Base-by-base conservation (phyloP, 1,140 invertebrate genomes). In the Triops longicaudatus region DNA sequence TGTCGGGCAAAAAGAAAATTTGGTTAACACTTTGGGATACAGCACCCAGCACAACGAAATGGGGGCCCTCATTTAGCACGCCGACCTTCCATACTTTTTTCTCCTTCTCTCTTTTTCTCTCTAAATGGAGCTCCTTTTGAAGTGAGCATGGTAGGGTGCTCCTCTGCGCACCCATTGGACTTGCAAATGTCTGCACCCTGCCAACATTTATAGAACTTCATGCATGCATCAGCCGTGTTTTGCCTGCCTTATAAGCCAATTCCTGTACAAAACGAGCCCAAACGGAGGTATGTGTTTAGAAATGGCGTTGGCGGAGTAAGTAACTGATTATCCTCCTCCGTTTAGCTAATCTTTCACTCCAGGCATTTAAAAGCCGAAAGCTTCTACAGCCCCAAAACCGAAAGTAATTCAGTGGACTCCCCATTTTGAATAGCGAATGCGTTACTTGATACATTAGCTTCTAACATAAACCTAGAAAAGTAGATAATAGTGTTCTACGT, bases 11-110 rank as follows among this genome's bases (percentile, higher is more conserved):
- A 63, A 63, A 63, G 22, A 63, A 9, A 63, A 3, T 9, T 63
- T n/a, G n/a, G 50, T 63, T 63, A 63, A 14, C 50, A 63, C 50
- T 63, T 63, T 63, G 50, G 22, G 50, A 63, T 63, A 63, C 50
- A 22, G 50, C 50, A 63, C 50, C 50, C 50, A 63, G 14, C 50
- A 63, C 22, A 63, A 63, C 14, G 50, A 63, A 63, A 63, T 63
- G 50, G 50, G 50, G 50, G 50, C 50, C 50, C 50, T 22, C 50
- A 63, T 63, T 63, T 63, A 63, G 50, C 50, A 63, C 50, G 10
- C 50, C 22, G 50, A 63, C 14, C 50, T 50, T 50, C n/a, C 50
- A n/a, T 63, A 6, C 6, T 63, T 63, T 63, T 63, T 63, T 10
- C 14, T 17, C 17, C 22, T 14, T 22, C 2, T 63, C 50, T 63